Conservation (phyloP, 2,888 invertebrate genomes). For the Lasiommata megera region DNA sequence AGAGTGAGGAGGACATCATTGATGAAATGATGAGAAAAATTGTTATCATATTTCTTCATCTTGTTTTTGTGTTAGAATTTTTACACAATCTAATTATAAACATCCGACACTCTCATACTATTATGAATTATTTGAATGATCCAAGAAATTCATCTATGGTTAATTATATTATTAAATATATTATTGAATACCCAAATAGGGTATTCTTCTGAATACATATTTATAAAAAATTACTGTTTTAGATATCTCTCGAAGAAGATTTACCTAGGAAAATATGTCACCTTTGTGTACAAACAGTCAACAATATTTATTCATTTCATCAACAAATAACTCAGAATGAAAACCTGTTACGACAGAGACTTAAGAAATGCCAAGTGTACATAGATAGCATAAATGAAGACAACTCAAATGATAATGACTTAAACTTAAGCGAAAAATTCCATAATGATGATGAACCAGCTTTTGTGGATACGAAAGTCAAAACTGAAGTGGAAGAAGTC, state of each 20-base stretch:
- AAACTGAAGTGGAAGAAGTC: neutral
- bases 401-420: slow-evolving; percentile 5
- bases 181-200: no score
- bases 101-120: no score
- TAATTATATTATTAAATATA: no score
- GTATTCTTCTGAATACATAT: neutral
- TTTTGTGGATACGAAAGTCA: neutral
- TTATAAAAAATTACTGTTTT: slow-evolving; percentile 31
- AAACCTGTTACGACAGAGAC: slow-evolving; percentile 37
- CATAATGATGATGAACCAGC: neutral
- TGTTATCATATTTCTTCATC: no score
- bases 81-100: no score
- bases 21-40: no score
- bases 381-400: slow-evolving; percentile 7
- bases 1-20: no score
- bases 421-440: slow-evolving; percentile 8
- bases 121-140: no score
- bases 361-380: slow-evolving; percentile 11
- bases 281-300: slow-evolving; percentile 44
- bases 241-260: slow-evolving; percentile 42
- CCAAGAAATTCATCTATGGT: no score
- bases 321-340: slow-evolving; percentile 45
- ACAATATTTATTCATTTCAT: slow-evolving; percentile 42
- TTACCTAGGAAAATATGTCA: slow-evolving; percentile 50
- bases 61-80: no score